Percentiles rank a stretch among this genome's conserved stretches.
These are phyloP conservation scores for Collichthys lucidus DNA, from an alignment of 2,113 vertebrate genomes.

Conservation along the genomic window DNA sequence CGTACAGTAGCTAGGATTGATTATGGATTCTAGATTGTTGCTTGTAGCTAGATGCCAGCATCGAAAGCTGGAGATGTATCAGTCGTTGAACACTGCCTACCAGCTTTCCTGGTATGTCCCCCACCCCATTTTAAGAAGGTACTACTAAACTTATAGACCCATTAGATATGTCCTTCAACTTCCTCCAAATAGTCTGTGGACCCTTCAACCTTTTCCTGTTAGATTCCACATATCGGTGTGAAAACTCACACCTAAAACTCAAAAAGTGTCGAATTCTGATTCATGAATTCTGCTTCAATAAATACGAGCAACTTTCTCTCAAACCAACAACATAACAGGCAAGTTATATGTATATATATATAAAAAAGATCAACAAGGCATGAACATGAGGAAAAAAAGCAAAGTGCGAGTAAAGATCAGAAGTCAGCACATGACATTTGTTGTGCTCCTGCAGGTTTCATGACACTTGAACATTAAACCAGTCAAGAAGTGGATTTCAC, in stretches of 20 bases:
- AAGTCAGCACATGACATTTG: constrained; percentile 24
- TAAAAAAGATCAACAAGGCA: constrained; percentile 55
- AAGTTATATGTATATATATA: constrained; percentile 24
- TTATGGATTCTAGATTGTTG: constrained; percentile 22
- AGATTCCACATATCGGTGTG: constrained; percentile 37
- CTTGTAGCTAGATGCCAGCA: constrained; percentile 19
- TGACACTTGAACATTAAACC: constrained; percentile 1
- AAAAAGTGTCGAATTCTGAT: constrained; percentile 29
- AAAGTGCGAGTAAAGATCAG: constrained; percentile 52
- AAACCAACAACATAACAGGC: constrained; percentile 39
- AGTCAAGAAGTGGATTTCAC: constrained; percentile 12
- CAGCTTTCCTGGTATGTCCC: constrained; percentile 14
- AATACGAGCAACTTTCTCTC: constrained; percentile 55
- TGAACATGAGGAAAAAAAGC: constrained; percentile 25
- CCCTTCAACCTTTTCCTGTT: constrained; percentile 37
- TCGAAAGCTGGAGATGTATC: constrained; percentile 7
- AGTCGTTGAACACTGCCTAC: background rate
- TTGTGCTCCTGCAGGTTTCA: constrained; percentile 7
- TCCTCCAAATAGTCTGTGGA: constrained; percentile 35
- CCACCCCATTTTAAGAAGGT: constrained; percentile 25
- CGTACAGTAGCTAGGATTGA: constrained; percentile 7
- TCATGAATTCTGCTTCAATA: constrained; percentile 58
- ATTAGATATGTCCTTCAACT: constrained; percentile 39
- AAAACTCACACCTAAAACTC: constrained; percentile 22
- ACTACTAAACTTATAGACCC: constrained; percentile 7